Percentiles rank a stretch among this genome's conserved stretches.
Conservation (phyloP, 2,888 invertebrate species). For the Geotrupes spiniger region DNA sequence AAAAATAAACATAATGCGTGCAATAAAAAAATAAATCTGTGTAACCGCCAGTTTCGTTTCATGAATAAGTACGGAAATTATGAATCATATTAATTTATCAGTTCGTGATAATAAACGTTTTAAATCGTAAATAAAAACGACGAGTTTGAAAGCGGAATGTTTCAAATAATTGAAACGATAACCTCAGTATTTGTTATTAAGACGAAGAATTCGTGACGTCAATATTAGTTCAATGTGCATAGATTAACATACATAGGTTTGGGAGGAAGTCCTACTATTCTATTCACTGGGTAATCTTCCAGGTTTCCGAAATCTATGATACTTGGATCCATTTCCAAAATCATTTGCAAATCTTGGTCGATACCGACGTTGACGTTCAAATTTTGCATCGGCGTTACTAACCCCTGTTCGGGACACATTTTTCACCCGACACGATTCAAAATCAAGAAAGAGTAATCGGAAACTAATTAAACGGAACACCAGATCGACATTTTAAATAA, state of each 20-base stretch:
- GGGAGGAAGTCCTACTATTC: conserved; percentile 27
- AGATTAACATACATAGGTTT: conserved; percentile 17
- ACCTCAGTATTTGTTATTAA: not conserved
- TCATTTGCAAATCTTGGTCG: conserved; percentile 60
- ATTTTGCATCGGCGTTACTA: conserved; percentile 20
- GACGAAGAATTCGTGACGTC: not conserved
- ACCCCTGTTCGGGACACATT: conserved; percentile 2
- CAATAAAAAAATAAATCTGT: no score
- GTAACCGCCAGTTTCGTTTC: no score
- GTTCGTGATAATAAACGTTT: no score
- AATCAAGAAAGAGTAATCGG: not conserved
- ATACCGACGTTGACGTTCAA: conserved; percentile 54
- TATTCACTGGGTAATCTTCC: conserved; percentile 21
- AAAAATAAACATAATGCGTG: no score
- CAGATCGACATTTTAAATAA: conserved; percentile 2
- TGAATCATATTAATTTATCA: no score
- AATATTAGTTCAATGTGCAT: not conserved
- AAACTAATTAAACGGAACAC: not conserved
- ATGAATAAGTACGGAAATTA: not conserved
- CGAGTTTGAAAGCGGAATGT: not conserved
- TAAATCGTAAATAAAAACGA: not conserved
- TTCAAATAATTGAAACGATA: no score
- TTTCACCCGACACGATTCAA: not conserved
- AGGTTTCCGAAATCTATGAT: conserved; percentile 52
- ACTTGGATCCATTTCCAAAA: conserved; percentile 61